Percentiles rank a stretch among this genome's conserved stretches.
Conservation (phyloP, 53 echinoderm and acorn worm genomes). For the Henricia sp. region DNA sequence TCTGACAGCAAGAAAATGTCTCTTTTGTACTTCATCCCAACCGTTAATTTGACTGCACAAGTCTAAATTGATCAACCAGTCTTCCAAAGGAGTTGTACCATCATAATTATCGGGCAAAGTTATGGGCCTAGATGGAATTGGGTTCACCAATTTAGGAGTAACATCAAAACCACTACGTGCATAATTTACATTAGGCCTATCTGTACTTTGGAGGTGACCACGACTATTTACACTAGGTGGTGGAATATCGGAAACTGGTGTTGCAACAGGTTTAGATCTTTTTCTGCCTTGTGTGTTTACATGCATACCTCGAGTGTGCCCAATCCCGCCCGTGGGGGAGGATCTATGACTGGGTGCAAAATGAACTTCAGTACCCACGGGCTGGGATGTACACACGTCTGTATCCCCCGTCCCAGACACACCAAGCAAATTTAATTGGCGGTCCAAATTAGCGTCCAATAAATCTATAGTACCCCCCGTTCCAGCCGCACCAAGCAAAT, state of each 20-base stretch:
- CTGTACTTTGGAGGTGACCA: background rate
- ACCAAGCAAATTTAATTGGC: too few species aligned
- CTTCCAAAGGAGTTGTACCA: background rate
- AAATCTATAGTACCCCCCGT: too few species aligned
- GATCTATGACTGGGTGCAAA: slow-evolving; percentile 2
- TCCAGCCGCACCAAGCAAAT: too few species aligned
- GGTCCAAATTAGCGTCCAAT: too few species aligned
- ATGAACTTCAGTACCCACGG: slow-evolving; percentile 2
- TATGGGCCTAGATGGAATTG: background rate
- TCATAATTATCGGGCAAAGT: background rate
- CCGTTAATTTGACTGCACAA: slow-evolving; percentile 25
- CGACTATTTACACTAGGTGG: too few species aligned
- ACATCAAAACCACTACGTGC: background rate
- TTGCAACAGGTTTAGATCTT: background rate
- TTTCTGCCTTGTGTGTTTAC: too few species aligned
- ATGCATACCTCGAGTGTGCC: too few species aligned
- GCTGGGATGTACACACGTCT: background rate
- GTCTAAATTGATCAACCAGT: background rate
- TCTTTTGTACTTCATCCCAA: background rate
- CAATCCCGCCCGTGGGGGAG: background rate
- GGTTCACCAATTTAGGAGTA: background rate
- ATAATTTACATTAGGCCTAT: background rate
- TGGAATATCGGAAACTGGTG: background rate
- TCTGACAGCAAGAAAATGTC: background rate
- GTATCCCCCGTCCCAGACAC: background rate